Conservation (phyloP, 2,888 invertebrate genomes). For the Rhogogaster chlorosoma region DNA sequence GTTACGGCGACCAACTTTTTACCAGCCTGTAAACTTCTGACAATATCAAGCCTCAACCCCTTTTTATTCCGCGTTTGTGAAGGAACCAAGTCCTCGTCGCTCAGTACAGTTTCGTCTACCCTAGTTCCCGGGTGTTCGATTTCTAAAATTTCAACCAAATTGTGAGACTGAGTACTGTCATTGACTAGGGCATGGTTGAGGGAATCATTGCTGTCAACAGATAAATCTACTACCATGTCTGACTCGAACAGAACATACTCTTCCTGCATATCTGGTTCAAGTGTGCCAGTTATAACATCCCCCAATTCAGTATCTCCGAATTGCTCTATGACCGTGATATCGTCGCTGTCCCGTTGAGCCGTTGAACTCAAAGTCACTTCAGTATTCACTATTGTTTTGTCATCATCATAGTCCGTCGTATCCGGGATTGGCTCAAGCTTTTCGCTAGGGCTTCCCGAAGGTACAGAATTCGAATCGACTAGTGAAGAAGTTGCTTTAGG, state of each 20-base stretch:
- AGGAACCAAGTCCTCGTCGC: conserved; percentile 70
- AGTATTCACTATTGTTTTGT: conserved; percentile 80
- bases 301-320: conserved; percentile 80
- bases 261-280: conserved; percentile 81
- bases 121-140: conserved; percentile 70
- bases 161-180: conserved; percentile 72
- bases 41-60: conserved; percentile 70
- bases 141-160: conserved; percentile 75
- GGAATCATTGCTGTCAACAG: conserved; percentile 80
- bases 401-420: conserved; percentile 82
- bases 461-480: conserved; percentile 65
- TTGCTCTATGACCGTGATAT: conserved; percentile 81
- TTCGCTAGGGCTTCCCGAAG: conserved; percentile 75
- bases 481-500: conserved; percentile 61
- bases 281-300: conserved; percentile 82
- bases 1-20: conserved; percentile 76
- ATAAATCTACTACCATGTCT: conserved; percentile 82
- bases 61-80: conserved; percentile 70
- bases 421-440: conserved; percentile 79
- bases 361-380: conserved; percentile 82
- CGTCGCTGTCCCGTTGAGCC: conserved; percentile 80
- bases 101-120: conserved; percentile 66
- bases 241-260: conserved; percentile 84
- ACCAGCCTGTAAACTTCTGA: conserved; percentile 75
- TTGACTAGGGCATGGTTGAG: conserved; percentile 76